Evolutionary conservation across 2,797 vertebrate genomes (phyloP), one percentile per base, ranked within the genome.

Genomic region (Amblyraja radiata): DNA sequence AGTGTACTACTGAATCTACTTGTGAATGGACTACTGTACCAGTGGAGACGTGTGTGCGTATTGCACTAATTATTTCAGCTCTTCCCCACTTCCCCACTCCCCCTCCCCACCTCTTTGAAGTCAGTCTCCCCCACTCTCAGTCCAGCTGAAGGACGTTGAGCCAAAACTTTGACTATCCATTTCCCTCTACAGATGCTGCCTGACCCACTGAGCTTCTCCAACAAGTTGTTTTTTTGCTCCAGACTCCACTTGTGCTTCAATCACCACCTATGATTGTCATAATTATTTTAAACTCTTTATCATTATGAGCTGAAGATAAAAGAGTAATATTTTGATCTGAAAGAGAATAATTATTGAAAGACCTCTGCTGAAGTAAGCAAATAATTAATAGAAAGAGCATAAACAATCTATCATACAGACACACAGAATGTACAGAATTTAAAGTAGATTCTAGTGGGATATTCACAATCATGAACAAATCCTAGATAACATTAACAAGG

Each of bases 401-500:
- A n/a, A 39, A 18, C 46, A 84, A n/a, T 84, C 54, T 32, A n/a
- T 32, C 16, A 28, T 63, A 63, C 58, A 63, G 18, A 63, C 14
- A 68, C n/a, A 54, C n/a, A 63, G 18, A 36, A 36, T 68, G 6
- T 36, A 28, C 81, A 61, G 23, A 91, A 74, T 21, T 74, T 13
- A 13, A 28, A 65, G 90, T 74, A 91, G 25, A 9, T 91, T 91
- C 21, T 39, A 21, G 68, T 46, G 65, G 36, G 36, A 91, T 28
- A 74, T 91, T 74, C 25, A 74, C 23, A 91, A 73, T 54, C 11
- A 91, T 79, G 54, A 93, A 58, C n/a, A 68, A 93, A 77, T 65
- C 21, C n/a, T 79, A 23, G 54, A 80, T 80, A 80, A 32, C n/a
- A 93, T 78, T 95, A 46, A 73, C 94, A 54, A 58, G 93, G 93